These are phyloP conservation scores for Calliopsis andreniformis DNA, from an alignment of 1,140 invertebrate genomes.

Conservation along the genomic window DNA sequence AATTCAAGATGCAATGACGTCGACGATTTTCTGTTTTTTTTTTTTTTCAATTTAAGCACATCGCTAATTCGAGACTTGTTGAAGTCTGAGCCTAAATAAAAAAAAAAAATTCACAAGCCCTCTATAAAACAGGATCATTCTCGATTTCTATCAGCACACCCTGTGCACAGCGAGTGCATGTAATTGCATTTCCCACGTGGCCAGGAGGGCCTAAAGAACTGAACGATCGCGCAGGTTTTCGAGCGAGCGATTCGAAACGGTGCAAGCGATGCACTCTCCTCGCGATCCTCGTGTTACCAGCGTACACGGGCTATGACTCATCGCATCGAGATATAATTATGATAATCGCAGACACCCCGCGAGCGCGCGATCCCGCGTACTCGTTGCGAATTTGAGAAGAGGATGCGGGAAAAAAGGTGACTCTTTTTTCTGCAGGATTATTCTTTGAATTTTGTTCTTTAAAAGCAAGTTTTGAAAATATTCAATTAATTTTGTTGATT, in stretches of 20 bases:
- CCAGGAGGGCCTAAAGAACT: neutral
- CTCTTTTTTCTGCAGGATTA: slow-evolving; percentile 24
- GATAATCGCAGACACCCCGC: slow-evolving; percentile 39
- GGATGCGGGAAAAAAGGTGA: neutral
- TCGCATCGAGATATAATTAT: slow-evolving; percentile 45
- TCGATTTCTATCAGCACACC: slow-evolving; percentile 9
- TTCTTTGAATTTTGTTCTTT: too few relatives aligned
- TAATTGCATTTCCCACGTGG: neutral
- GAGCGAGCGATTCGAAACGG: slow-evolving; percentile 6
- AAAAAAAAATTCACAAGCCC: too few relatives aligned
- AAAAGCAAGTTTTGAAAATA: too few relatives aligned
- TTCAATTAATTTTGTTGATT: too few relatives aligned
- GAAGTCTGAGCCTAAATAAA: too few relatives aligned
- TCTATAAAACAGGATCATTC: neutral
- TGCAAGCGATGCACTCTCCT: slow-evolving; percentile 12
- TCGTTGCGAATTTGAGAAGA: slow-evolving; percentile 23
- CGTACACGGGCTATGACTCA: slow-evolving; percentile 31
- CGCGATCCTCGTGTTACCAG: slow-evolving; percentile 16
- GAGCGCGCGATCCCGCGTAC: neutral
- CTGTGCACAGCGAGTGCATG: neutral
- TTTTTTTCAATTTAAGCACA: too few relatives aligned
- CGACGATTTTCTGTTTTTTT: neutral
- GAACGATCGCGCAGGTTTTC: slow-evolving; percentile 23
- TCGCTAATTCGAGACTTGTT: neutral
- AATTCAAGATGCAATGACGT: neutral